These are phyloP conservation scores for Carposina sasakii DNA, from an alignment of 1,140 invertebrate genomes.

Conservation along the genomic window DNA sequence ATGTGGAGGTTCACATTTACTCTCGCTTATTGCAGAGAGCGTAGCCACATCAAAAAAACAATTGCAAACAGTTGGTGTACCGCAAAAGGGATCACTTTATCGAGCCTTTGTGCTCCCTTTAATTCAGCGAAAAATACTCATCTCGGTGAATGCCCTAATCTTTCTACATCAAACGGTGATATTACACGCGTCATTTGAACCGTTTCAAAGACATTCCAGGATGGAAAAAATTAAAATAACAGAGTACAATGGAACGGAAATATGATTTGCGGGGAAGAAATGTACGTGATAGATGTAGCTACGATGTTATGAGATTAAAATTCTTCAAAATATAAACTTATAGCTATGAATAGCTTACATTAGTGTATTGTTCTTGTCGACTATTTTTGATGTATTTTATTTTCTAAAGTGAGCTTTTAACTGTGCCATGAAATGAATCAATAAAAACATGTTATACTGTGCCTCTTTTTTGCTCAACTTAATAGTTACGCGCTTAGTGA, in stretches of 20 bases:
- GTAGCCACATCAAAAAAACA: conserved; percentile 31
- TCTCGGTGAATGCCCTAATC: conserved; percentile 57
- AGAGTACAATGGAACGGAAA: conserved; percentile 38
- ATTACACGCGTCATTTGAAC: conserved; percentile 71
- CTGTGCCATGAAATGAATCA: too few relatives aligned
- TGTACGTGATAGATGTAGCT: conserved; percentile 25
- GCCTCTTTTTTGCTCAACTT: too few relatives aligned
- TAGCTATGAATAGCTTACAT: too few relatives aligned
- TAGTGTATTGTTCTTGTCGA: too few relatives aligned
- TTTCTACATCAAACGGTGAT: conserved; percentile 65
- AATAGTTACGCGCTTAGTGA: too few relatives aligned
- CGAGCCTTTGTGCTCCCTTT: conserved; percentile 47
- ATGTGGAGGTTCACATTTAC: too few relatives aligned
- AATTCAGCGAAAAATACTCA: conserved; percentile 57
- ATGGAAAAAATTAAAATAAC: conserved; percentile 69
- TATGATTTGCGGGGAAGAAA: conserved; percentile 30
- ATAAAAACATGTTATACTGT: too few relatives aligned
- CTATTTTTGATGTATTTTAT: too few relatives aligned
- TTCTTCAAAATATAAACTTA: conserved; percentile 32
- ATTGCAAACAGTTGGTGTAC: conserved; percentile 30
- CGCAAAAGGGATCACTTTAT: conserved; percentile 50
- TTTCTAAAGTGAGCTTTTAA: too few relatives aligned
- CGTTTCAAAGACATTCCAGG: conserved; percentile 66
- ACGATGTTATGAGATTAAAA: conserved; percentile 48
- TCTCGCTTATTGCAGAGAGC: too few relatives aligned